Percentiles rank a stretch among this genome's conserved stretches.
Conservation (phyloP, 2,888 invertebrate species). For the Pseudanteris insignis region DNA sequence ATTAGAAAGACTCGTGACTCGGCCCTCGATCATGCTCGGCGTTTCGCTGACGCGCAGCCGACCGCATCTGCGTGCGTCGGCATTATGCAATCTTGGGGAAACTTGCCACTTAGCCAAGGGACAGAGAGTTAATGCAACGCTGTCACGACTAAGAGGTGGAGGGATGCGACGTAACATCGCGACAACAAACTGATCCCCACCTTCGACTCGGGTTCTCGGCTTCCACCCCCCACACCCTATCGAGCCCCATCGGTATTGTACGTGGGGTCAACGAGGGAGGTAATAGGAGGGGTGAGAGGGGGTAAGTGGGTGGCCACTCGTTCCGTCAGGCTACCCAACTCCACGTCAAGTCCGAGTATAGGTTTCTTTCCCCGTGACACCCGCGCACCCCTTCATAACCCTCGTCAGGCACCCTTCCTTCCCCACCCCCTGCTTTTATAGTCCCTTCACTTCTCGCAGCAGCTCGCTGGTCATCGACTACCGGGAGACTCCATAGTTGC, state of each 20-base stretch:
- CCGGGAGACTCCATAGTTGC: constrained; percentile 62
- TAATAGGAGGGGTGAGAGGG: background rate
- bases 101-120: constrained; percentile 63
- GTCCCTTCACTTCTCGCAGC: too few species aligned
- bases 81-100: constrained; percentile 63
- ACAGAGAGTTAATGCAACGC: constrained; percentile 61
- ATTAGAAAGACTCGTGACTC: background rate
- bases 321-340: background rate
- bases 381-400: constrained; percentile 8
- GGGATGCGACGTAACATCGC: constrained; percentile 18
- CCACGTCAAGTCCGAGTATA: background rate
- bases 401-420: constrained; percentile 33
- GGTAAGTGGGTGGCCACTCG: too few species aligned
- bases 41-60: constrained; percentile 36
- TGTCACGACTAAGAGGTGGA: constrained; percentile 47
- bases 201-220: too few species aligned
- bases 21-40: constrained; percentile 35
- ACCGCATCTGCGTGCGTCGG: constrained; percentile 52
- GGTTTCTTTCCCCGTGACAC: too few species aligned
- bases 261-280: constrained; percentile 3
- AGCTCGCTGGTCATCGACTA: too few species aligned
- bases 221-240: constrained; percentile 12
- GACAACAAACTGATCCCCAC: too few species aligned
- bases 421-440: constrained; percentile 37
- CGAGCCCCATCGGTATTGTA: background rate